Evolutionary conservation across 2,113 vertebrate genomes (phyloP).

Genomic region (Colius striatus): DNA sequence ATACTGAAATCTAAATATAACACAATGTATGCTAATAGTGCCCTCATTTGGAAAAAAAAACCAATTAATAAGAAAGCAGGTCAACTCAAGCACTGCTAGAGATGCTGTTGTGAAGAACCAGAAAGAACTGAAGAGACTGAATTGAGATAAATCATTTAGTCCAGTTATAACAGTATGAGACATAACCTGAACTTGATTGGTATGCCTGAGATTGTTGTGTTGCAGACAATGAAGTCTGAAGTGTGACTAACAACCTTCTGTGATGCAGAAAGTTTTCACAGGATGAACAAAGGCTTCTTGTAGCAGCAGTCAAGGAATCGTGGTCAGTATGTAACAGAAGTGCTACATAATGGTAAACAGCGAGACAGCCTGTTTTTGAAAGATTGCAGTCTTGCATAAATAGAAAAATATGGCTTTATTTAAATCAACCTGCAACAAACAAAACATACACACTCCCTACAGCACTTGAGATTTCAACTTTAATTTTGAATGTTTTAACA

Average conservation of each 20-base stretch:
- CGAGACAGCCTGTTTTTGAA: background rate
- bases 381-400: background rate
- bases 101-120: background rate
- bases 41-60: slow-evolving; percentile 21
- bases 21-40: slow-evolving; percentile 17
- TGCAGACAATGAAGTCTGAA: background rate
- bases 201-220: background rate
- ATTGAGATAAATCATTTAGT: background rate
- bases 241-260: background rate
- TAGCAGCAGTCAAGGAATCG: background rate
- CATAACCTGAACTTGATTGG: background rate
- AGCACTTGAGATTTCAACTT: background rate
- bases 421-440: background rate
- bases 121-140: background rate
- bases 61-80: background rate
- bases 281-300: background rate
- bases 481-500: background rate
- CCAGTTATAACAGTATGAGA: background rate
- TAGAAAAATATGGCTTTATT: background rate
- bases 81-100: background rate
- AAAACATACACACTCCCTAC: background rate
- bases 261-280: background rate
- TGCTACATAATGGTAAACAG: background rate
- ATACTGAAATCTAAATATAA: slow-evolving; percentile 6
- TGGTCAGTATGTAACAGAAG: background rate